These are phyloP conservation scores for Aphelenchoides bicaudatus DNA, from an alignment of 2,888 invertebrate species.

Conservation along the genomic window DNA sequence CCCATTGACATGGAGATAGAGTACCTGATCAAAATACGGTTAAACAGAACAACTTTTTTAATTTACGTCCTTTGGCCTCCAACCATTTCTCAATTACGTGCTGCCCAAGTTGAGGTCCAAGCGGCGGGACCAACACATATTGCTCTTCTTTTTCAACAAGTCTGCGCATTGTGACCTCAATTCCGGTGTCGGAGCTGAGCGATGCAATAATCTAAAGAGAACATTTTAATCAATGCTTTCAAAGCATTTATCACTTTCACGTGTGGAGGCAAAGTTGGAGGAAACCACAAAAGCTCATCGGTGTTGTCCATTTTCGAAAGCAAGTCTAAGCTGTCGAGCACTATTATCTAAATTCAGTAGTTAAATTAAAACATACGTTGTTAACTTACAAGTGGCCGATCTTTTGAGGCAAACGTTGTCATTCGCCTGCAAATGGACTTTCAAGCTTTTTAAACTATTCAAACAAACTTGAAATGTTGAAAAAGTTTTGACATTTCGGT, in stretches of 20 bases:
- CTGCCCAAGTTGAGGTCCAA: slow-evolving; percentile 68
- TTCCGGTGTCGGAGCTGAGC: slow-evolving; percentile 45
- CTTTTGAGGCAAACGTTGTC: neutral
- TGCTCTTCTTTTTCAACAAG: slow-evolving; percentile 85
- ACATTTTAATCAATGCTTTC: neutral
- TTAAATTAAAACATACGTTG: slow-evolving; percentile 12
- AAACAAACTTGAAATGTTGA: slow-evolving; percentile 86
- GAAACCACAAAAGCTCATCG: slow-evolving; percentile 92
- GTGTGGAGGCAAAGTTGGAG: slow-evolving; percentile 75
- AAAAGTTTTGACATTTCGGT: slow-evolving; percentile 91
- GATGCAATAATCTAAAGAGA: slow-evolving; percentile 41
- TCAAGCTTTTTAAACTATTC: neutral
- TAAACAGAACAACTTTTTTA: no score
- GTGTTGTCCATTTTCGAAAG: slow-evolving; percentile 87
- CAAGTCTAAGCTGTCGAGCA: slow-evolving; percentile 93
- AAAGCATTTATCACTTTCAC: slow-evolving; percentile 25
- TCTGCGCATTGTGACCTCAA: slow-evolving; percentile 42
- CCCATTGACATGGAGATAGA: slow-evolving; percentile 69
- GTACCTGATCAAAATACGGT: no score
- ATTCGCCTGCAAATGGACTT: neutral
- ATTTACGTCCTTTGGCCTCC: slow-evolving; percentile 77
- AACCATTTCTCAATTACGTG: slow-evolving; percentile 86
- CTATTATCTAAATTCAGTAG: slow-evolving; percentile 65
- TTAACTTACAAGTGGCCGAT: neutral
- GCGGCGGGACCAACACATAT: slow-evolving; percentile 80